phyloP scores from a whole-genome alignment of 2,113 vertebrate species.

The Uropsilus gracilis region DNA sequence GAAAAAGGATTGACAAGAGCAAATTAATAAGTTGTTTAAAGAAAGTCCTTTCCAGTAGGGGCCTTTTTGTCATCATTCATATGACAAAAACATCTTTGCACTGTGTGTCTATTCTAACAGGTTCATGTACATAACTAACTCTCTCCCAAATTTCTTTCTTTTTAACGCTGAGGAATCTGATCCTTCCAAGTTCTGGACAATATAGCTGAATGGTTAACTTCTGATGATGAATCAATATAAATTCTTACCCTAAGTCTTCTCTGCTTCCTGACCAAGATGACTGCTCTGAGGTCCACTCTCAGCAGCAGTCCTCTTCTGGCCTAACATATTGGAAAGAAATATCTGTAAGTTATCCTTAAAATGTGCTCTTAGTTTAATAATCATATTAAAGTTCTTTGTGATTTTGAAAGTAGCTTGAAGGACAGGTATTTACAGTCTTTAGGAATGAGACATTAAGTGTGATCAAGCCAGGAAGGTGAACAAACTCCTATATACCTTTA shows the following conservation, averaged over 20 bases:
- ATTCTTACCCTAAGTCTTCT: background rate
- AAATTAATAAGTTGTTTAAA: background rate
- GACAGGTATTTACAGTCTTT: background rate
- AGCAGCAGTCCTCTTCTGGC: background rate
- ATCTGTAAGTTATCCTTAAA: background rate
- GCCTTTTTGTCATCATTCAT: background rate
- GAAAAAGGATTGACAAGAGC: background rate
- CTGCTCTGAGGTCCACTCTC: background rate
- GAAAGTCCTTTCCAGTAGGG: background rate
- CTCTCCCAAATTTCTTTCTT: background rate
- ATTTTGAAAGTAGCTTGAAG: background rate
- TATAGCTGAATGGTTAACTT: background rate
- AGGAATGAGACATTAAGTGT: background rate
- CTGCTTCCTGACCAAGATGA: background rate
- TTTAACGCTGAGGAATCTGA: background rate
- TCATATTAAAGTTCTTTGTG: background rate
- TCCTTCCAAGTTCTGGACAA: background rate
- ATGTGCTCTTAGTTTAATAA: background rate
- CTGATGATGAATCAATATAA: background rate
- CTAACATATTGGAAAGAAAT: background rate
- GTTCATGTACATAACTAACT: background rate
- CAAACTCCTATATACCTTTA: background rate
- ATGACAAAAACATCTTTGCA: background rate
- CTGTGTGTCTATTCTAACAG: background rate
- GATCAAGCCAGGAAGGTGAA: background rate